Base-by-base conservation (phyloP, 2,888 invertebrate genomes). In the Tigriopus californicus region DNA sequence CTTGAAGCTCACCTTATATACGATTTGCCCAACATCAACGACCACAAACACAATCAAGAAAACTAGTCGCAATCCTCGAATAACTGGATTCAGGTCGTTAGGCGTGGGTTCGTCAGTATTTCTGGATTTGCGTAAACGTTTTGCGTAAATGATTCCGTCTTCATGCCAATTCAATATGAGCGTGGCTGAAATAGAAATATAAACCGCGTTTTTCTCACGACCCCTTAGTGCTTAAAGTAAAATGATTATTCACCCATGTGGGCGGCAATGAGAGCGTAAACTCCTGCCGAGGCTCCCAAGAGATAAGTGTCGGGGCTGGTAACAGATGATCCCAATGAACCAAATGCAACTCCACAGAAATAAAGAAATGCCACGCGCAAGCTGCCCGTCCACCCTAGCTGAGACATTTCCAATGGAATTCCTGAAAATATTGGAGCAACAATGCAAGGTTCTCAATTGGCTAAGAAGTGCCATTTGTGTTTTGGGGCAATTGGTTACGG, bases 321-420 rank as follows among this genome's bases (percentile, higher is more conserved):
- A 60, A 81, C 79, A 25, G 81, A 80, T 1, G 83, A 83, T 49
- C 82, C 83, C 62, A 87, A 72, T 41, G 85, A 77, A 65, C 79
- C 79, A 55, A 80, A 81, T 49, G 81, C 73, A 63, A 85, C 83
- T 22, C 89, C 88, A 11, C 79, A 77, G 64, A 79, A 67, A 75
- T 90, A 90, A 64, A 89, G 75, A 53, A 76, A 67, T 46, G 79
- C 76, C 62, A 85, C 79, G 59, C 84, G 78, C 67, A 79, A 66
- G 25, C 80, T 79, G 24, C 84, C 82, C 5, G 5, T 20, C 90
- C 90, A 91, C 83, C 89, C 90, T 64, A 83, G 81, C 70, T 89
- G 88, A 70, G 87, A 83, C 69, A 94, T 87, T 74, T 95, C 95
- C 68, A 95, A 74, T 5, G 94, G 91, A 64, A 92, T 80, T 0